Evolutionary conservation across 2,888 invertebrate species (phyloP), one percentile per base, ranked within the genome.

Genomic region (Chromoteleia sp.): DNA sequence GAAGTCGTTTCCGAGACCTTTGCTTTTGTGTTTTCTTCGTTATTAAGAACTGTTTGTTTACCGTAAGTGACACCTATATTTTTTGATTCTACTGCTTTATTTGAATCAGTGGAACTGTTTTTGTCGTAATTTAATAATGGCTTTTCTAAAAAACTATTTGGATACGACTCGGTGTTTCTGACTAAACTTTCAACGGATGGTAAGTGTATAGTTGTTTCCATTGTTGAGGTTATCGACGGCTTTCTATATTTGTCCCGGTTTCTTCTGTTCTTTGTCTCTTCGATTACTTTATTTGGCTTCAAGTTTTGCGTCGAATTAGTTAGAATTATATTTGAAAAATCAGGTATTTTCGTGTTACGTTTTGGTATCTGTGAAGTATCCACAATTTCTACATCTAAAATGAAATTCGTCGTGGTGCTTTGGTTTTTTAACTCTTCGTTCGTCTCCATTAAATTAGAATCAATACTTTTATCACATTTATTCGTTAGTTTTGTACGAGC

Each of bases 381-480:
- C 2, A 45, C 15, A 25, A 30, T 21, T 30, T 76, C 76, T 30
- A 45, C 45, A 7, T 12, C 50, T 4, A 14, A 50, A 36, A 39
- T n/a, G 0, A 5, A 21, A 12, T 6, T 33, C 0, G 2, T 10
- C 1, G 7, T 6, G 2, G 21, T 8, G 1, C 2, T 3, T 48
- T 14, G 12, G 15, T 61, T 25, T 30, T 43, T 7, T 5, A 12
- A n/a, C 1, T 43, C 21, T 29, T 85, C 85, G 0, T 41, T 43
- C 7, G 79, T 52, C n/a, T 84, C 84, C 8, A 84, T 19, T 8
- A 86, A 58, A 7, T 80, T 84, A 0, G 85, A 86, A 63, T 88
- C 85, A 3, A 86, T 54, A 3, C 78, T 81, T 19, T 56, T 70
- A 0, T 61, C 39, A 6, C 19, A 61, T 2, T 73, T 68, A 10